These are phyloP conservation scores for Bombus breviceps DNA, from an alignment of 1,140 invertebrate species.

Conservation along the genomic window DNA sequence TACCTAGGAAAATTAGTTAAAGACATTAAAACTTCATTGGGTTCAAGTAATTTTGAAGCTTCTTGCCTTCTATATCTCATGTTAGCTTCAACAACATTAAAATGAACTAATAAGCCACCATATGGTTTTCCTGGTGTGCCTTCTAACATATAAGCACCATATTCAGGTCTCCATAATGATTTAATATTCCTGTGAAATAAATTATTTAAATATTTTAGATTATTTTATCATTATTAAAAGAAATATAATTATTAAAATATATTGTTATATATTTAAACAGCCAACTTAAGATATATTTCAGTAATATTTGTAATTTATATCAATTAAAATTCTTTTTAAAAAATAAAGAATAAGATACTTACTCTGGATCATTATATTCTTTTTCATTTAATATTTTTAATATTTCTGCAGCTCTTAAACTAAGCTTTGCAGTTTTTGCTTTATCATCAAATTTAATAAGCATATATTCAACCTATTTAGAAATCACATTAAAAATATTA, in stretches of 20 bases:
- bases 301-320: neutral
- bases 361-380: constrained; percentile 91
- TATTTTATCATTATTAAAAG: neutral
- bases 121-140: constrained; percentile 99
- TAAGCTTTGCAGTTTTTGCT: constrained; percentile 91
- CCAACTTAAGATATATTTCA: neutral
- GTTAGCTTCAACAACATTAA: constrained; percentile 99
- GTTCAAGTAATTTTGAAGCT: constrained; percentile 89
- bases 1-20: constrained; percentile 96
- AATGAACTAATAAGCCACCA: constrained; percentile 95
- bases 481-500: constrained; percentile 16
- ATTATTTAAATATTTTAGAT: neutral
- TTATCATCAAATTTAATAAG: constrained; percentile 97
- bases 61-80: constrained; percentile 96
- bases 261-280: neutral
- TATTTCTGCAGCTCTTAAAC: constrained; percentile 91
- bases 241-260: constrained; percentile 4
- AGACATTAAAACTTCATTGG: constrained; percentile 94
- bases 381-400: constrained; percentile 92
- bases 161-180: constrained; percentile 98
- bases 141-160: constrained; percentile 99
- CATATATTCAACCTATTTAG: constrained; percentile 93
- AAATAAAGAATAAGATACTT: constrained; percentile 73
- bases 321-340: neutral
- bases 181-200: constrained; percentile 86